Base-by-base conservation (phyloP, 2,888 invertebrate species). In the Apamea anceps region DNA sequence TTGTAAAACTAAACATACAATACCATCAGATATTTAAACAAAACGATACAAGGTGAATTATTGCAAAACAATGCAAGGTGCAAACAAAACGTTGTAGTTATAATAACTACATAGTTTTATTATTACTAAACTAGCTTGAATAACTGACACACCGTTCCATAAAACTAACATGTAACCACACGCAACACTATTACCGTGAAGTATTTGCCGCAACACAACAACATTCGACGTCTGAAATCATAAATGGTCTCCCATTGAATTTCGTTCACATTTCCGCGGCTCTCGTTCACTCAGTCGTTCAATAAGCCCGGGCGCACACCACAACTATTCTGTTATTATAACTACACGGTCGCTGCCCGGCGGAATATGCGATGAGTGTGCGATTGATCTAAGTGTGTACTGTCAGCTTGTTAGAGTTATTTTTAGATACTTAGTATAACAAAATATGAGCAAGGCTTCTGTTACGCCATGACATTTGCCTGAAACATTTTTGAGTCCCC, bases 241-340 rank as follows among this genome's bases (percentile, higher is more conserved):
- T 67, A 67, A 82, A 77, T 42, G 37, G 67, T 72, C 62, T 83
- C 12, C 62, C 81, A 72, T 57, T 57, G 18, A 84, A 28, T 54
- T 60, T 25, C 37, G 28, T 72, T 84, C 81, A 48, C 60, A 79
- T 80, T 62, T 32, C 67, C 28, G 28, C 45, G 42, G 37, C 45
- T 42, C 62, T 62, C 32, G 82, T 81, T 54, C 65, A 62, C 25
- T 78, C 77, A 12, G 25, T 77, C 48, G 45, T 32, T 81, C 37
- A 65, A 1, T 75, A 28, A 54, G 63, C 28, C 15, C 63, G 42
- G 72, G 67, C 28, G 75, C 66, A 62, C 54, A 62, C 32, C 21
- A 62, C 32, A 12, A 51, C n/a, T 60, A 51, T 63, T 12, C 62
- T 75, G 72, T 65, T 85, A 77, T 75, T 65, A 72, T 77, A 81